These are phyloP conservation scores for Galendromus occidentalis DNA, from an alignment of 1,140 invertebrate genomes.

Conservation along the genomic window DNA sequence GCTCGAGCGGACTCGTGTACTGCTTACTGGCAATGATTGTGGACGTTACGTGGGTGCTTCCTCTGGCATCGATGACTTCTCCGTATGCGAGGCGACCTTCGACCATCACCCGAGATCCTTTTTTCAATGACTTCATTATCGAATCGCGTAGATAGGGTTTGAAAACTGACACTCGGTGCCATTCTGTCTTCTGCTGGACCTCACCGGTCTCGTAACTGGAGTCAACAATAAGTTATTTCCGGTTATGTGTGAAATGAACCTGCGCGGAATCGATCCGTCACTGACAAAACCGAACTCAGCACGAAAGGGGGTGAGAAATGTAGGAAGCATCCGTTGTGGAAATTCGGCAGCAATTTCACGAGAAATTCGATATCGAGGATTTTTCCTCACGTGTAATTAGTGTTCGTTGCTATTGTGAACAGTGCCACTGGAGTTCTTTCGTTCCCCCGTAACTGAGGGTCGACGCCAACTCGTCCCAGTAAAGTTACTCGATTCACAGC, in stretches of 20 bases:
- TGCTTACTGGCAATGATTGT: conserved; percentile 43
- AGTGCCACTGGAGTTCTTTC: conserved; percentile 62
- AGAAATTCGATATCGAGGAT: too few species aligned
- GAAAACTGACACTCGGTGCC: conserved; percentile 73
- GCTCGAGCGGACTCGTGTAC: too few species aligned
- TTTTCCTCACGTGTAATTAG: conserved; percentile 39
- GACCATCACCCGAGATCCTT: conserved; percentile 60
- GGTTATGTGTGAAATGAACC: too few species aligned
- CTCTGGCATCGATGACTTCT: conserved; percentile 55
- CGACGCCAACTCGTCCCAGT: conserved; percentile 59
- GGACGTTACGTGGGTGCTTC: conserved; percentile 44
- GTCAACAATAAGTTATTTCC: too few species aligned
- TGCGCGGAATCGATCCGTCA: too few species aligned
- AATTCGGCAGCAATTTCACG: too few species aligned
- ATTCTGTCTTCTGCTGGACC: conserved; percentile 61
- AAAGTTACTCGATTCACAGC: conserved; percentile 68
- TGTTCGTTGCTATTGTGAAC: conserved; percentile 73
- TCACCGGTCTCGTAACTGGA: conserved; percentile 36
- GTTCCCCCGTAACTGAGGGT: conserved; percentile 60
- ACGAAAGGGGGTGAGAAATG: too few species aligned
- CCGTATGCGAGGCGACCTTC: conserved; percentile 63
- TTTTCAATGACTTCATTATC: conserved; percentile 53
- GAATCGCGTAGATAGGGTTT: conserved; percentile 55
- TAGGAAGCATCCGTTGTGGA: too few species aligned
- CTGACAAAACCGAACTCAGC: too few species aligned